A percentile compares a stretch with the other conserved stretches of the same genome.
Evolutionary conservation across 2,888 invertebrate genomes (phyloP).

Genomic region (Vandiemenella viatica): DNA sequence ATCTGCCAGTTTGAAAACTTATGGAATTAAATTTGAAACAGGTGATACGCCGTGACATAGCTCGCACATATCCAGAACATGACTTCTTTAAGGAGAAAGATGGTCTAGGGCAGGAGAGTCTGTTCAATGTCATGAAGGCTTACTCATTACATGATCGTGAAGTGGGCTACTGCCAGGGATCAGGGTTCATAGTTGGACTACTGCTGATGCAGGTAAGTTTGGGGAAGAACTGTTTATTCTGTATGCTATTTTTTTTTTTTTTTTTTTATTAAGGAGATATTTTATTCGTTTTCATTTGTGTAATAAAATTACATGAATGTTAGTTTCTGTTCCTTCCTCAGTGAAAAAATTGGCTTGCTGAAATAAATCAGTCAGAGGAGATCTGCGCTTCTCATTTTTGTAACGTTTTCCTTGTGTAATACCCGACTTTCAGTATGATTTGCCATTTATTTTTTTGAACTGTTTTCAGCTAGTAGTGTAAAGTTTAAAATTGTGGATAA

Average conservation of each 20-base stretch:
- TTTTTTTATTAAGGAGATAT: not conserved
- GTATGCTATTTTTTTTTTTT: not conserved
- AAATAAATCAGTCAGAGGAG: too few species aligned
- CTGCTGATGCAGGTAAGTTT: slow-evolving; percentile 80
- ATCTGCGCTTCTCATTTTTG: too few species aligned
- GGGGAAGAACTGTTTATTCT: not conserved
- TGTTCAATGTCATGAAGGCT: slow-evolving; percentile 99
- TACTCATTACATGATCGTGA: slow-evolving; percentile 96
- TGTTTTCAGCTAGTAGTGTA: too few species aligned
- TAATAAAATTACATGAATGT: not conserved
- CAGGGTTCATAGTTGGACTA: slow-evolving; percentile 96
- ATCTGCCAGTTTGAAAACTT: too few species aligned
- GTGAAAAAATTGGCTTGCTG: not conserved
- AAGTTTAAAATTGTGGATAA: too few species aligned
- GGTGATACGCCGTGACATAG: slow-evolving; percentile 91
- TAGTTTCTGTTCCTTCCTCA: not conserved
- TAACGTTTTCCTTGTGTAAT: too few species aligned
- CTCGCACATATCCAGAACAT: slow-evolving; percentile 96
- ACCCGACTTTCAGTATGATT: too few species aligned
- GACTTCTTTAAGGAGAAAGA: slow-evolving; percentile 99
- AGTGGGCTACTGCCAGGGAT: slow-evolving; percentile 95
- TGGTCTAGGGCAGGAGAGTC: slow-evolving; percentile 89
- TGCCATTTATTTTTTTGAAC: too few species aligned
- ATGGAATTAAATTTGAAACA: too few species aligned
- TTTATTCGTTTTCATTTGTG: not conserved